Percentiles rank a stretch among this genome's conserved stretches.
Evolutionary conservation across 2,888 invertebrate genomes (phyloP).

Genomic region (Sussaba pulchella): DNA sequence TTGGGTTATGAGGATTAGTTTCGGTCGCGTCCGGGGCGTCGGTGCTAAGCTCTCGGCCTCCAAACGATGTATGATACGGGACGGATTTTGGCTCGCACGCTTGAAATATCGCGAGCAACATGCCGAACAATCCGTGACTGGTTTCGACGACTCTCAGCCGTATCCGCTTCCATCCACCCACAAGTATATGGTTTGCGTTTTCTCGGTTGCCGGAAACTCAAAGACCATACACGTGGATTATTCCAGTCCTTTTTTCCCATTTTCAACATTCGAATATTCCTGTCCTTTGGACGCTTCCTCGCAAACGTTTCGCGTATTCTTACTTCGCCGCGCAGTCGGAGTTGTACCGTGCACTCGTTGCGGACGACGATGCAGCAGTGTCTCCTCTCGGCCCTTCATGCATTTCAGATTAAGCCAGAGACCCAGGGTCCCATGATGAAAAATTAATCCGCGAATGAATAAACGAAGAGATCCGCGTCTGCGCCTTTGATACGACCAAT

Average conservation of each 20-base stretch:
- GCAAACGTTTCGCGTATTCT: neutral
- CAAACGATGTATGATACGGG: conserved; percentile 77
- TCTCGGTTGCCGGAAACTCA: neutral
- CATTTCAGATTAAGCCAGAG: conserved; percentile 44
- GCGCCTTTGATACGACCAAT: conserved; percentile 16
- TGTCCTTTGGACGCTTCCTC: too few relatives aligned
- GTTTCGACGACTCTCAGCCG: conserved; percentile 2
- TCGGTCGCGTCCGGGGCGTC: conserved; percentile 76
- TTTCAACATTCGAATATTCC: conserved; percentile 34
- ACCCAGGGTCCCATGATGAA: conserved; percentile 23
- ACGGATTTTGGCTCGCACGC: conserved; percentile 77
- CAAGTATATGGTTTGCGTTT: too few relatives aligned
- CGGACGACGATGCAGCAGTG: neutral
- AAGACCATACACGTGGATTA: conserved; percentile 26
- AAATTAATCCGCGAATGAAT: conserved; percentile 50
- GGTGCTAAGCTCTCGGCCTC: conserved; percentile 78
- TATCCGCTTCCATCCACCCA: conserved; percentile 47
- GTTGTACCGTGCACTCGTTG: neutral
- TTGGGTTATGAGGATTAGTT: conserved; percentile 75
- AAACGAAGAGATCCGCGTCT: neutral
- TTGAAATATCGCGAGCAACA: conserved; percentile 77
- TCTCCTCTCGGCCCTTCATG: conserved; percentile 28
- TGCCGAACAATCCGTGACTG: conserved; percentile 1
- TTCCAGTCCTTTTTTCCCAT: neutral
- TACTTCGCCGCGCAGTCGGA: conserved; percentile 4